A percentile compares a stretch with the other conserved stretches of the same genome.
Evolutionary conservation across 1,140 invertebrate species (phyloP).

Genomic region (Drosophila melanica): DNA sequence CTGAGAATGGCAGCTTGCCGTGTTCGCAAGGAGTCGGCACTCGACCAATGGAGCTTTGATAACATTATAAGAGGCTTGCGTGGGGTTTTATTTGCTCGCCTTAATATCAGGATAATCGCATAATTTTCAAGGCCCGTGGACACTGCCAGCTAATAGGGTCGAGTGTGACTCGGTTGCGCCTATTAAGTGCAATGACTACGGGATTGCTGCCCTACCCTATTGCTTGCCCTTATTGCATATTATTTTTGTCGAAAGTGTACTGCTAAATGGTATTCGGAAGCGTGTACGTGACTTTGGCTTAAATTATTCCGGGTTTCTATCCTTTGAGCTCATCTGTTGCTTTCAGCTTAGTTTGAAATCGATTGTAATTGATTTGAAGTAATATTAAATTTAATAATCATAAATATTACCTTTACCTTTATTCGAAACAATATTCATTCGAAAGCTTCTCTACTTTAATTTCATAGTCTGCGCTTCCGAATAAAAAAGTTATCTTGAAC

Average conservation of each 20-base stretch:
- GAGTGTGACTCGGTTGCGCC: slow-evolving; percentile 26
- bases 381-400: too few relatives aligned
- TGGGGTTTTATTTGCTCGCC: slow-evolving; percentile 62
- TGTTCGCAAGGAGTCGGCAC: too few relatives aligned
- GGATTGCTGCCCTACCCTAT: neutral
- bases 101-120: slow-evolving; percentile 73
- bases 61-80: slow-evolving; percentile 71
- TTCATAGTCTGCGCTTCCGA: neutral
- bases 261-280: slow-evolving; percentile 49
- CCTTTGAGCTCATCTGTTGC: slow-evolving; percentile 22
- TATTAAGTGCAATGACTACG: neutral
- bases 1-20: neutral
- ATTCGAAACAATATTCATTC: slow-evolving; percentile 7
- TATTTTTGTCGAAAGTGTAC: slow-evolving; percentile 57
- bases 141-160: slow-evolving; percentile 21
- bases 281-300: slow-evolving; percentile 57
- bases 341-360: neutral
- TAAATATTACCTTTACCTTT: neutral
- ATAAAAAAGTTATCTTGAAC: slow-evolving; percentile 8
- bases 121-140: slow-evolving; percentile 59
- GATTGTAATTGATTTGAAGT: too few relatives aligned
- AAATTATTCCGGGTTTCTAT: slow-evolving; percentile 17
- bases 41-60: slow-evolving; percentile 65
- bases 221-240: slow-evolving; percentile 40
- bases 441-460: neutral